Evolutionary conservation across 2,888 invertebrate genomes (phyloP), one percentile per base, ranked within the genome.

Genomic region (Heliothis peltigera): DNA sequence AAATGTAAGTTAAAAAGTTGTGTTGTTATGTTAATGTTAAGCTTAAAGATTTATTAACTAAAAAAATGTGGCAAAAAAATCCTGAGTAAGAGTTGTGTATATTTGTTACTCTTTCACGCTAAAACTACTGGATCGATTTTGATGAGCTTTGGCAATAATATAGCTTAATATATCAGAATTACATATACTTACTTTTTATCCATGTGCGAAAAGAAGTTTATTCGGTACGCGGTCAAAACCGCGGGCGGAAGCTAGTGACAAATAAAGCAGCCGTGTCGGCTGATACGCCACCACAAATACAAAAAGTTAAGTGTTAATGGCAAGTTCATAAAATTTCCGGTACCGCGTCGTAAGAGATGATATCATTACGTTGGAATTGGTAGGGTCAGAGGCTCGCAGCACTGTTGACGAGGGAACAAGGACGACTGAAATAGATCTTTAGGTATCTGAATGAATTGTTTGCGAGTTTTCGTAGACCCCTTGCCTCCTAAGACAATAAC

Each of bases 271-370:
- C 53, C 56, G 59, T 51, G 51, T 65, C 69, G 59, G 42, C 64
- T 62, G 68, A 70, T 74, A 70, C 61, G n/a, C 39, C 39, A 39
- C 39, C 10, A 39, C 15, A 39, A 15, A 35, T 39, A 77, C 18
- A 70, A 70, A 47, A 78, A 67, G 75, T 79, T 73, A 73, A 76
- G 75, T 70, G 77, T 71, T 76, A 79, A 82, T 80, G 80, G 86
- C 81, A 86, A 84, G 84, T 84, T 81, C 80, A 56, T 79, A 80
- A 82, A 83, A 83, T 84, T 78, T 84, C 85, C 83, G 80, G 82
- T 79, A 75, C 73, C 80, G 70, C 75, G 64, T 70, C 55, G 70
- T 73, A 72, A n/a, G n/a, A n/a, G 71, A 84, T 85, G 85, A 85
- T 77, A 83, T 86, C 85, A 86, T 76, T 79, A 62, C 75, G 60